phyloP scores from a whole-genome alignment of 2,797 vertebrate genomes.

The Remorina albescens region DNA sequence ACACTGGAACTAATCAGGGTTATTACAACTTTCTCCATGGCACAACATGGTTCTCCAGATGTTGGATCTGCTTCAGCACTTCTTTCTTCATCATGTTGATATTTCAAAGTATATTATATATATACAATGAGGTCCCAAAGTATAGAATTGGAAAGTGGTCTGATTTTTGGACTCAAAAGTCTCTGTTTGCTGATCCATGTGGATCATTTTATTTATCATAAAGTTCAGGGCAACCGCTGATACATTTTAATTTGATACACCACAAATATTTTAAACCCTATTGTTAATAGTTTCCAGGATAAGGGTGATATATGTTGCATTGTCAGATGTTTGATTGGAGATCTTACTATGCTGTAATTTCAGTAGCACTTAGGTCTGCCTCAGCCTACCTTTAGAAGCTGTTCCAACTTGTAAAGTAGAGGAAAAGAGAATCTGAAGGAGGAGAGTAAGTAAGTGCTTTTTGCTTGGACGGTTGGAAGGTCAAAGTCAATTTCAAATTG shows the following conservation, averaged over 20 bases:
- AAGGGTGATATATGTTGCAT: background rate
- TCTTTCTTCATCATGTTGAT: constrained; percentile 26
- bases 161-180: too few relatives aligned
- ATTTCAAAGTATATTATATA: background rate
- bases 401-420: background rate
- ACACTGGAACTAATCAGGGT: constrained; percentile 78
- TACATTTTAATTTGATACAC: background rate
- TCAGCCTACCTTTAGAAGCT: background rate
- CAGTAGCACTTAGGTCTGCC: background rate
- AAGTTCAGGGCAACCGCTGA: background rate
- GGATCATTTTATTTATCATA: background rate
- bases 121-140: background rate
- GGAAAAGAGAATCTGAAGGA: background rate
- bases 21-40: constrained; percentile 68
- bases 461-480: background rate
- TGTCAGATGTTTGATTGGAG: background rate
- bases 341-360: background rate
- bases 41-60: constrained; percentile 71
- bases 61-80: constrained; percentile 27
- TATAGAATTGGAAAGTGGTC: background rate
- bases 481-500: background rate
- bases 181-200: constrained; percentile 13
- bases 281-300: background rate
- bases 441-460: background rate
- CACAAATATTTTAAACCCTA: background rate